Base-by-base conservation (phyloP, 1,140 invertebrate species). In the Homarus americanus region DNA sequence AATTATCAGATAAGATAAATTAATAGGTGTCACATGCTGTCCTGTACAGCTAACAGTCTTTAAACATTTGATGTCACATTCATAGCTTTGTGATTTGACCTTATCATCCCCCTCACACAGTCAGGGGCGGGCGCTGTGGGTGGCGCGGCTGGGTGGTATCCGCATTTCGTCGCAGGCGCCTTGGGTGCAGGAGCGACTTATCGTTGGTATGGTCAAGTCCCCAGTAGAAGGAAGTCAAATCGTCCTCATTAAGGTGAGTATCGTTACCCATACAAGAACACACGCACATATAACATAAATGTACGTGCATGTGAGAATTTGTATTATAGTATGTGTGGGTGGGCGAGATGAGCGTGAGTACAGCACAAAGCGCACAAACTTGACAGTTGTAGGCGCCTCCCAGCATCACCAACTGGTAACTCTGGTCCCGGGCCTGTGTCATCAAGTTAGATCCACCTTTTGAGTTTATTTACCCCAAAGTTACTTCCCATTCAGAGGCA, bases 151-250 rank as follows among this genome's bases (percentile, higher is more conserved):
- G 92, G 97, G 97, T 2, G 96, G 96, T 36, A 96, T 97, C 0
- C 95, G 98, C 36, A 94, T 98, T 53, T 89, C 91, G 3, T 93
- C 93, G 9, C 86, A 89, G 72, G 93, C 97, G 2, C 97, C 98
- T 0, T 98, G 97, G 97, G 97, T 97, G 91, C 97, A 98, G 93
- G 96, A 98, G 93, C 94, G 97, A 38, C 95, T 97, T 83, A 97
- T 98, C 28, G 95, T 97, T 2, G 97, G 97, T 24, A 97, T 98
- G 97, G 96, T 98, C 3, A 97, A 98, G 93, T 98, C 97, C 0
- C 97, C 97, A 0, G 97, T 98, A 0, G 97, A 98, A 94, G 97
- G 97, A 15, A 98, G 97, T 91, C 97, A 97, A 66, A 95, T 97
- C 0, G 97, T 97, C 1, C 94, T 98, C 44, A 95, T 98, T 10